These are phyloP conservation scores for Oenanthe oenanthe DNA, from an alignment of 2,113 vertebrate genomes.

Conservation along the genomic window DNA sequence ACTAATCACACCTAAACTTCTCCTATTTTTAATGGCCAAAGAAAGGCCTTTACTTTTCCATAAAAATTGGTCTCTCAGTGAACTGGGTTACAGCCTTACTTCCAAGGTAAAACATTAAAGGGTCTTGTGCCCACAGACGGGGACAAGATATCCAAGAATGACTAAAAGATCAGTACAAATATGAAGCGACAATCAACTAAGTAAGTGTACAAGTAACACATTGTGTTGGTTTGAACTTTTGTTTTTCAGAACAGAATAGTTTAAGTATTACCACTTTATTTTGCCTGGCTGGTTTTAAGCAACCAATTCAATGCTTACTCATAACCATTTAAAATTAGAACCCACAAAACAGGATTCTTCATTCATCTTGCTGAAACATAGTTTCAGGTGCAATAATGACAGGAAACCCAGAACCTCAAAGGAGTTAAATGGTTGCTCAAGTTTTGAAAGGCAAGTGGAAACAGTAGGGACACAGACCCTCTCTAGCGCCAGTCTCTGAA, in stretches of 20 bases:
- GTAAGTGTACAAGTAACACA: neutral
- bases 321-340: neutral
- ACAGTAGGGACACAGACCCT: neutral
- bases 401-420: rapidly evolving
- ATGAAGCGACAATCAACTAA: neutral
- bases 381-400: neutral
- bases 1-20: neutral
- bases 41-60: neutral
- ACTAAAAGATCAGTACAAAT: neutral
- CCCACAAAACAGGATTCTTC: neutral
- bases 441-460: neutral
- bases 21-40: neutral
- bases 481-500: neutral
- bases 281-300: neutral
- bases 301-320: neutral
- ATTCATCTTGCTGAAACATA: neutral
- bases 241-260: neutral
- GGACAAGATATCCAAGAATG: neutral
- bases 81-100: neutral
- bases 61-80: neutral
- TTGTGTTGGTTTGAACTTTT: neutral
- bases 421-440: neutral
- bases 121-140: neutral
- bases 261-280: neutral
- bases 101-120: neutral